Conservation (phyloP, 1,140 invertebrate genomes). For the Batillaria attramentaria region DNA sequence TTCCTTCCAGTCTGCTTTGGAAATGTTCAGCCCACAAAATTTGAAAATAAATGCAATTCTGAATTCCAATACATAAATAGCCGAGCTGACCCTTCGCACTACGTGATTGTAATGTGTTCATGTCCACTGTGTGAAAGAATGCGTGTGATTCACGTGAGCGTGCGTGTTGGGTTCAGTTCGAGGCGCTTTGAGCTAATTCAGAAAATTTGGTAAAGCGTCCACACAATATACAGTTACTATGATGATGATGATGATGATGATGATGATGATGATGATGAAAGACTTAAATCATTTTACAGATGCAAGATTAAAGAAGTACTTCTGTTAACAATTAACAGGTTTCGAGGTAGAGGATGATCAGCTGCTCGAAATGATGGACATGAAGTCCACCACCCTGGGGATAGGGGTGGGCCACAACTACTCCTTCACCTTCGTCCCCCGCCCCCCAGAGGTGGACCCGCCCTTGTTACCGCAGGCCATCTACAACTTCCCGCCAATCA, state of each 20-base stretch:
- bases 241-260: not conserved
- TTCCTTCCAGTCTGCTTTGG: no score
- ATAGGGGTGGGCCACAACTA: not conserved
- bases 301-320: not conserved
- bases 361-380: slow-evolving; percentile 26
- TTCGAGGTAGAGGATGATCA: slow-evolving; percentile 21
- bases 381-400: slow-evolving; percentile 26
- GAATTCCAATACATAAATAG: no score
- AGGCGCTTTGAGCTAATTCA: not conserved
- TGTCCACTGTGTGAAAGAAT: no score
- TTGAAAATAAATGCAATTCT: no score
- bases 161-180: not conserved
- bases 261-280: not conserved
- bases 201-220: not conserved
- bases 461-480: not conserved
- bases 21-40: no score
- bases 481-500: not conserved
- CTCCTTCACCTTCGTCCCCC: slow-evolving; percentile 2
- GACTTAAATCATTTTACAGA: not conserved
- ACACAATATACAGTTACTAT: not conserved
- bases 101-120: no score
- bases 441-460: not conserved
- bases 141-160: slow-evolving; percentile 8
- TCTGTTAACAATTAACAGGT: slow-evolving; percentile 26
- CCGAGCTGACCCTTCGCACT: no score